A percentile compares a stretch with the other conserved stretches of the same genome.
Evolutionary conservation across 1,140 invertebrate genomes (phyloP).

Genomic region (Schmidtea mediterranea): DNA sequence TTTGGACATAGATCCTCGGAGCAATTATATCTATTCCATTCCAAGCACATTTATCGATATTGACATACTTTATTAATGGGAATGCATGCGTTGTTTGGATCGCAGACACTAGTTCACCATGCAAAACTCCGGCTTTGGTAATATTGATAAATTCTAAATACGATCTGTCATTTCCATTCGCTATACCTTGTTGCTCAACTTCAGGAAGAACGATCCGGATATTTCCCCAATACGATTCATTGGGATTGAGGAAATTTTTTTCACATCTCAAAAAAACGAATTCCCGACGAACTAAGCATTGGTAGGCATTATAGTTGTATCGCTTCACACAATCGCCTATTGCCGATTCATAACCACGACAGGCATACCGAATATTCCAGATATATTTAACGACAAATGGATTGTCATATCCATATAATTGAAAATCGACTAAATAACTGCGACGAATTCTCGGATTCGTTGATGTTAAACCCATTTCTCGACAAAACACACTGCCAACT

Average conservation of each 20-base stretch:
- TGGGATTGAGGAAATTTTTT: slow-evolving; percentile 38
- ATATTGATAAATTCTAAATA: slow-evolving; percentile 56
- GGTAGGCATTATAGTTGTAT: slow-evolving; percentile 20
- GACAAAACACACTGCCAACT: slow-evolving; percentile 43
- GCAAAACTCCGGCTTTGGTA: slow-evolving; percentile 70
- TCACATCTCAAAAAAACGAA: slow-evolving; percentile 83
- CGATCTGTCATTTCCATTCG: slow-evolving; percentile 42
- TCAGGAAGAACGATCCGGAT: slow-evolving; percentile 60
- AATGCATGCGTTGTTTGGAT: slow-evolving; percentile 43
- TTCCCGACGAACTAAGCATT: slow-evolving; percentile 26
- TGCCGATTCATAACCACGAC: slow-evolving; percentile 47
- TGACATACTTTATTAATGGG: slow-evolving; percentile 50
- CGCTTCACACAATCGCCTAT: slow-evolving; percentile 61
- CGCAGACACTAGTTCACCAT: slow-evolving; percentile 64
- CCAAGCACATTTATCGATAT: slow-evolving; percentile 51
- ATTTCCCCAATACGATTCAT: slow-evolving; percentile 71
- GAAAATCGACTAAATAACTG: slow-evolving; percentile 20
- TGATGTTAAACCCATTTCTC: slow-evolving; percentile 61
- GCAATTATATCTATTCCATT: slow-evolving; percentile 73
- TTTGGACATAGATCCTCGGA: slow-evolving; percentile 34
- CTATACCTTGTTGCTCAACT: slow-evolving; percentile 45
- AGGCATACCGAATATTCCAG: slow-evolving; percentile 69
- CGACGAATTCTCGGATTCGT: slow-evolving; percentile 40
- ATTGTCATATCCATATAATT: slow-evolving; percentile 22
- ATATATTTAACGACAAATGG: slow-evolving; percentile 32